Base-by-base conservation (phyloP, 2,797 vertebrate genomes). In the Melanogrammus aeglefinus region DNA sequence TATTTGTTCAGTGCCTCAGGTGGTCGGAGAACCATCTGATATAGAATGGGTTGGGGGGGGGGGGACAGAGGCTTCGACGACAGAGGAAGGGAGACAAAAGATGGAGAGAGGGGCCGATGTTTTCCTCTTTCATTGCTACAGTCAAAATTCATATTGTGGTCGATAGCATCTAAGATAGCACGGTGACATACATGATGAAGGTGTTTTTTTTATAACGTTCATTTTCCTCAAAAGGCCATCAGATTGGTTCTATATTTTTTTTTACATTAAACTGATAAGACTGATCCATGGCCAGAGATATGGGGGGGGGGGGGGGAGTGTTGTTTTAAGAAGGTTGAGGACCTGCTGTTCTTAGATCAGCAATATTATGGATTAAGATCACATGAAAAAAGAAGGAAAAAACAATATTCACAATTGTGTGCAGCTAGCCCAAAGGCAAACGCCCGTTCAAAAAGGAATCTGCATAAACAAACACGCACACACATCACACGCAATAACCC, bases 1-100 rank as follows among this genome's bases (percentile, higher is more conserved):
- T 95, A 95, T 94, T 93, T 94, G 91, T 92, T 93, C 88, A 86
- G 89, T 86, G 90, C 92, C 94, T 94, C 88, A 93, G 92, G 92
- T 94, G 91, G 87, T 81, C 79, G 10, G 35, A 87, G 82, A 87
- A 90, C 76, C 82, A 81, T 87, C 87, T 86, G 88, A 91, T 89
- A 90, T 81, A 84, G 86, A 87, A 85, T 75, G 84, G 83, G 77
- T 69, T 73, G 75, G 82, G 76, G 73, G 75, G 73, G 77, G 72
- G 76, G 81, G 78, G 13, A 74, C 73, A 72, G 63, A 77, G 80
- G 76, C 39, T 79, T 2, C 12, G 66, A 51, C 24, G 27, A 41
- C 24, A 38, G 76, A 44, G 12, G 41, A 14, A 44, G 9, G 31
- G 31, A 31, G 31, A 14, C 9, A 44, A 14, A 44, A 14, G 41